Evolutionary conservation across 2,113 vertebrate genomes (phyloP), one percentile per base, ranked within the genome.

Genomic region (Eulemur macaco): DNA sequence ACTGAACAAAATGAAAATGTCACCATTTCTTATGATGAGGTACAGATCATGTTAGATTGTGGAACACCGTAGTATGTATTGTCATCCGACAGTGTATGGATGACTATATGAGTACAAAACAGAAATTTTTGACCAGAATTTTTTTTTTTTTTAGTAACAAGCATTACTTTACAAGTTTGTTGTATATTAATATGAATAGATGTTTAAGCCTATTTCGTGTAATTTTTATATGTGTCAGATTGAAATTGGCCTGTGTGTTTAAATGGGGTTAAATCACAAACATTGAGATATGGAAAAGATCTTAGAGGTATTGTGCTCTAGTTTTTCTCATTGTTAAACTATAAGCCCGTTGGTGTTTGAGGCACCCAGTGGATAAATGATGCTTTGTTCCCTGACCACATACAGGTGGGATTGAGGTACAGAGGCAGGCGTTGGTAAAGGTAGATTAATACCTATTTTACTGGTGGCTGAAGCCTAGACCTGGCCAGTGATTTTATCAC

Each of bases 241-340:
- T 42, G 21, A 58, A 73, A 18, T 21, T 77, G 18, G 8, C 20
- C 27, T 88, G 84, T 84, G 64, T 64, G 50, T 83, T 92, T 86
- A 81, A 93, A 63, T n/a, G 4, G 56, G 37, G 15, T 68, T 86
- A 60, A 88, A 23, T 74, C 14, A 78, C 50, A 86, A 66, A 54
- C 5, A 60, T 8, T 21, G 42, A 66, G 54, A 37, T 18, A 23
- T 23, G 5, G 39, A 64, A 85, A 64, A n/a, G 10, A 80, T 63
- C 29, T 37, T 12, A 20, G 7, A 78, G 64, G 27, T 8, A 14
- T 8, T 71, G 1, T 64, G 7, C 3, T 78, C 10, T 47, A 39
- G 18, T 47, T 77, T 27, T 18, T 27, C 31, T 94, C 25, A 25
- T 86, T 68, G 25, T 23, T 90, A 86, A 45, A 42, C 47, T 20